These are phyloP conservation scores for Bombycilla garrulus DNA, from an alignment of 2,113 vertebrate species.

Conservation along the genomic window DNA sequence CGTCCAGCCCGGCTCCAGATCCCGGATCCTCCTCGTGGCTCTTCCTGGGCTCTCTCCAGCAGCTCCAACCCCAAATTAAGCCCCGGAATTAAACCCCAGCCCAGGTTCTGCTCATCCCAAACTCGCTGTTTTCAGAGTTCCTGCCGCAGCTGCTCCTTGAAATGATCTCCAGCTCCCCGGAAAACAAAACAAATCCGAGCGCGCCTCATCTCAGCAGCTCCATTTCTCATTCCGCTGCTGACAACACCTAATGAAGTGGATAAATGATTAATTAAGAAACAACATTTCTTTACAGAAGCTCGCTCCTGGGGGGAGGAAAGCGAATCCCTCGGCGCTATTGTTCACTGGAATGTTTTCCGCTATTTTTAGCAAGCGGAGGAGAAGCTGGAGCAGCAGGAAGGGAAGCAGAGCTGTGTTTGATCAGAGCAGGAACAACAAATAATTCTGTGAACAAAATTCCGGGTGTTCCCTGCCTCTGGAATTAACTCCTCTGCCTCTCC, in stretches of 20 bases:
- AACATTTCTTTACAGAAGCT: constrained; percentile 23
- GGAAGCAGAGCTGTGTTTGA: neutral
- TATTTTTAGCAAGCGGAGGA: neutral
- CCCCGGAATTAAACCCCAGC: neutral
- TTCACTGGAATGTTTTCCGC: neutral
- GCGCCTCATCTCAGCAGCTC: neutral
- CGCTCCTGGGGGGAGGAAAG: neutral
- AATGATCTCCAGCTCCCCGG: neutral
- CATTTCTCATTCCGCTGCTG: neutral
- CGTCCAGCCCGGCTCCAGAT: neutral
- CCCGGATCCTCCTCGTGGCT: neutral
- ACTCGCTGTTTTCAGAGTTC: rapidly evolving
- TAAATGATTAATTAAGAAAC: constrained; percentile 61
- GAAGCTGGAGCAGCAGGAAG: neutral
- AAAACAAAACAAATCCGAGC: neutral
- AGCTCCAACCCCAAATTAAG: neutral
- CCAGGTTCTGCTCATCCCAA: neutral
- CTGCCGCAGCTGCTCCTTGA: neutral
- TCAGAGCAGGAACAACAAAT: neutral
- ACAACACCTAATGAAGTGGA: constrained; percentile 42
- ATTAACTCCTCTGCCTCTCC: neutral
- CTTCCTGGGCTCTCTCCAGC: neutral
- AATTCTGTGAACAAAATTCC: neutral
- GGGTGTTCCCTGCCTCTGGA: neutral
- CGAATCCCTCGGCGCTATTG: neutral